phyloP scores from a whole-genome alignment of 1,140 invertebrate species.

The Meloidogyne chitwoodi region DNA sequence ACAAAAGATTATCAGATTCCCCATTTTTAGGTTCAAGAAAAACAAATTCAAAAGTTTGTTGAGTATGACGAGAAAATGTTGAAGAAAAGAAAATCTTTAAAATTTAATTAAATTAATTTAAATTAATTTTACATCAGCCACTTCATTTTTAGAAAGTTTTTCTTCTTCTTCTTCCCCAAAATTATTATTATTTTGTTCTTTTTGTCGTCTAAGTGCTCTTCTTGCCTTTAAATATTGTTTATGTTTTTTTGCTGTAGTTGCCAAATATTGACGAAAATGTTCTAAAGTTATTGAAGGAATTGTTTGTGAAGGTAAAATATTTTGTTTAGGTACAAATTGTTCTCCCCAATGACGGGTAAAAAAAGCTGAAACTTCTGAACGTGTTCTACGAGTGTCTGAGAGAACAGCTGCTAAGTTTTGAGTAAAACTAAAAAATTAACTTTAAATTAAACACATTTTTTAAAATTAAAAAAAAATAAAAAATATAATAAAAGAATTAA shows the following conservation, averaged over 20 bases:
- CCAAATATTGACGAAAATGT: slow-evolving; percentile 82
- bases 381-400: slow-evolving; percentile 85
- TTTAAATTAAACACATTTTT: neutral
- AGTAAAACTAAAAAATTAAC: slow-evolving; percentile 44
- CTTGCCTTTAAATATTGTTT: slow-evolving; percentile 56
- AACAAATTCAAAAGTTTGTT: slow-evolving; percentile 79
- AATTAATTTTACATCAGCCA: slow-evolving; percentile 68
- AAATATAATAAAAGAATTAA: neutral
- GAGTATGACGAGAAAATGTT: slow-evolving; percentile 75
- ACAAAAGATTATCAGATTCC: slow-evolving; percentile 32
- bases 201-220: slow-evolving; percentile 36
- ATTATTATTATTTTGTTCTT: too few species aligned
- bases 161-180: slow-evolving; percentile 32
- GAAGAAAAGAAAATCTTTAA: slow-evolving; percentile 76
- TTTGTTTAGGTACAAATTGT: slow-evolving; percentile 76
- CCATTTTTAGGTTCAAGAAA: slow-evolving; percentile 67
- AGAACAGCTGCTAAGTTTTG: slow-evolving; percentile 92
- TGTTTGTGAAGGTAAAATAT: slow-evolving; percentile 73
- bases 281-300: slow-evolving; percentile 76
- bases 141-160: slow-evolving; percentile 63
- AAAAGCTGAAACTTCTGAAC: slow-evolving; percentile 70
- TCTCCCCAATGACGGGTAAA: slow-evolving; percentile 98
- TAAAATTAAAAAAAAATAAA: too few species aligned
- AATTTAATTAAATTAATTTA: slow-evolving; percentile 12
- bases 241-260: slow-evolving; percentile 63